Base-by-base conservation (phyloP, 1,140 invertebrate genomes). In the Leptopilina clavipes region DNA sequence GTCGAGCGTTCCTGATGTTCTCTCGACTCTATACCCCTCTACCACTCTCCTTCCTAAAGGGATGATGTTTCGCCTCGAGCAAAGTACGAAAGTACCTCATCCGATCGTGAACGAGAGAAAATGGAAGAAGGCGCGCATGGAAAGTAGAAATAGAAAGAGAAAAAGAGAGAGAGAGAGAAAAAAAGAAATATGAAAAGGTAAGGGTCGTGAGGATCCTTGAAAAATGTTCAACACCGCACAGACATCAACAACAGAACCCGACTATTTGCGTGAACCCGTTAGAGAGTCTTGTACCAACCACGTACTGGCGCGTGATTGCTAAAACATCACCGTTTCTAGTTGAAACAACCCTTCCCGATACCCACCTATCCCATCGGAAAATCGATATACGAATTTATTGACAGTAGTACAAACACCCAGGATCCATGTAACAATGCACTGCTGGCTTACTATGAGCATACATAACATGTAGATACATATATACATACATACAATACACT, bases 41-140 rank as follows among this genome's bases (percentile, higher is more conserved):
- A 14, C 25, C 9, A 56, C 6, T 44, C n/a, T n/a, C n/a, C n/a
- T 11, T 48, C 59, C 22, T 6, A 65, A 22, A 65, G 59, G 59
- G 59, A 65, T 65, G 59, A 65, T 65, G 59, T 65, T 65, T 65
- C 59, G 59, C 59, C 59, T 65, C 25, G 59, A 65, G 59, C 59
- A 31, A 65, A 65, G 59, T 65, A 31, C 22, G 25, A 25, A 31
- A 65, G 59, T 65, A 22, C 59, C 59, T 65, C 59, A 31, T 31
- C 54, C 73, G 73, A 59, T 44, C 73, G n/a, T 59, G 18, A 25
- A 52, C 43, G 65, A 45, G 59, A 71, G 74, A 72, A 74, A 44
- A 31, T 18, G 59, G 70, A 48, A 45, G 45, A 31, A 52, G 18
- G 11, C 31, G 19, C 22, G 12, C 10, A 22, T 43, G 52, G 75